Conservation (phyloP, 2,888 invertebrate genomes). For the Ophonus ardosiacus region DNA sequence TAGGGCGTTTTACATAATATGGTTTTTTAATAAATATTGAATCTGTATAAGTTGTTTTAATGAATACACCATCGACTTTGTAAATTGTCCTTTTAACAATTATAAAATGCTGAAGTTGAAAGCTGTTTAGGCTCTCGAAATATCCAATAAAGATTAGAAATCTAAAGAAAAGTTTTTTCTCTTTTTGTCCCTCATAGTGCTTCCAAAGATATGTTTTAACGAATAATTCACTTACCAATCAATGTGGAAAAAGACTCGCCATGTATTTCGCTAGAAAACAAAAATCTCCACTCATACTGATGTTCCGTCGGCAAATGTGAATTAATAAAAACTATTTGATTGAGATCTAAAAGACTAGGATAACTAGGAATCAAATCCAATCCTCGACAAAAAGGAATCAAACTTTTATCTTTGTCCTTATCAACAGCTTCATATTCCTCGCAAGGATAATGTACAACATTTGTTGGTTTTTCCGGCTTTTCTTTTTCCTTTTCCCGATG, state of each 20-base stretch:
- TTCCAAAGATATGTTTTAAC: too few relatives aligned
- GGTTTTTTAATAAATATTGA: too few relatives aligned
- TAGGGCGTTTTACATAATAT: too few relatives aligned
- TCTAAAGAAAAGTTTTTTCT: too few relatives aligned
- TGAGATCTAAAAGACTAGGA: conserved; percentile 85
- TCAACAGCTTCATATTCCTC: conserved; percentile 70
- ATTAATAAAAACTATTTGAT: conserved; percentile 89
- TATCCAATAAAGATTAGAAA: too few relatives aligned
- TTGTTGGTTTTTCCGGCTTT: conserved; percentile 65
- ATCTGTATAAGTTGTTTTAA: too few relatives aligned
- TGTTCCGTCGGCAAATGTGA: conserved; percentile 86
- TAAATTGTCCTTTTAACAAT: too few relatives aligned
- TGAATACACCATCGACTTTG: too few relatives aligned
- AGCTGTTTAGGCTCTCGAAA: too few relatives aligned
- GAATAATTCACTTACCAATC: conserved; percentile 80
- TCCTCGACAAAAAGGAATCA: conserved; percentile 79
- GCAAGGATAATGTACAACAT: conserved; percentile 64
- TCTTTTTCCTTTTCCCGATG: conserved; percentile 77
- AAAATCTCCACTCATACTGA: conserved; percentile 89
- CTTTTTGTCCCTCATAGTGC: too few relatives aligned
- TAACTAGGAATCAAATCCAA: conserved; percentile 86
- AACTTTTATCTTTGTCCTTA: conserved; percentile 76
- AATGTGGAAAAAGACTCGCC: conserved; percentile 94
- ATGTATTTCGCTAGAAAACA: conserved; percentile 91
- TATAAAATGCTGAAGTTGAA: too few relatives aligned